A percentile compares a stretch with the other conserved stretches of the same genome.
phyloP scores from a whole-genome alignment of 2,888 invertebrate genomes.

The Mesorhabditis belari region DNA sequence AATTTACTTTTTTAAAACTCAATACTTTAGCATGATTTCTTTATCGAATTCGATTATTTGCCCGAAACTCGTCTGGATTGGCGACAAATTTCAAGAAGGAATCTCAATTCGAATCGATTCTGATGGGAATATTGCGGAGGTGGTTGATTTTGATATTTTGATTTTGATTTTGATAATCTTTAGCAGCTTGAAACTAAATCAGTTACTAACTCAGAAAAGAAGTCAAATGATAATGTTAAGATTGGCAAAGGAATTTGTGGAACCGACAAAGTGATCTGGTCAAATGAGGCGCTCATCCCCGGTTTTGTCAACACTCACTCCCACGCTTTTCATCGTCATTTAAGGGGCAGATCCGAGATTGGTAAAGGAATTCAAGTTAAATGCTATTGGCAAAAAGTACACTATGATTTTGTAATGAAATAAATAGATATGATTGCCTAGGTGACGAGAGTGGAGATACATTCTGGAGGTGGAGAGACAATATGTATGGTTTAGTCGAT shows the following conservation, averaged over 20 bases:
- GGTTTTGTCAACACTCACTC: constrained; percentile 51
- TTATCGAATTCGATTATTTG: neutral
- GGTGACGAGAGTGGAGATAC: constrained; percentile 24
- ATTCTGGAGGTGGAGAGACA: constrained; percentile 51
- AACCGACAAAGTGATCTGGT: too few species aligned
- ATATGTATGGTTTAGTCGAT: constrained; percentile 48
- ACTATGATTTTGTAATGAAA: too few species aligned
- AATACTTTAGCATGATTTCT: neutral
- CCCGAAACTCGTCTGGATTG: neutral
- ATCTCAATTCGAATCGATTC: neutral
- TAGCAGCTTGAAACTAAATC: too few species aligned
- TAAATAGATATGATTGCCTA: neutral
- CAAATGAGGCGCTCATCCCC: constrained; percentile 32
- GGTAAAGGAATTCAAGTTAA: too few species aligned
- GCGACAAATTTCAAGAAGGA: neutral
- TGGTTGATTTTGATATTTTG: too few species aligned
- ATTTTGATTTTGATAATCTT: too few species aligned
- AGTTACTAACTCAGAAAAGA: too few species aligned
- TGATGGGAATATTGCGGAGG: neutral
- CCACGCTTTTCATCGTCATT: constrained; percentile 47
- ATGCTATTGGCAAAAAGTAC: too few species aligned
- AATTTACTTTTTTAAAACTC: too few species aligned
- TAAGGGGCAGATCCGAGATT: constrained; percentile 42
- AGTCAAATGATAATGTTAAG: too few species aligned
- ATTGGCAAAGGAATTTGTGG: too few species aligned